Evolutionary conservation across 2,113 vertebrate species (phyloP), one percentile per base, ranked within the genome.

Genomic region (Coregonus clupeaformis): DNA sequence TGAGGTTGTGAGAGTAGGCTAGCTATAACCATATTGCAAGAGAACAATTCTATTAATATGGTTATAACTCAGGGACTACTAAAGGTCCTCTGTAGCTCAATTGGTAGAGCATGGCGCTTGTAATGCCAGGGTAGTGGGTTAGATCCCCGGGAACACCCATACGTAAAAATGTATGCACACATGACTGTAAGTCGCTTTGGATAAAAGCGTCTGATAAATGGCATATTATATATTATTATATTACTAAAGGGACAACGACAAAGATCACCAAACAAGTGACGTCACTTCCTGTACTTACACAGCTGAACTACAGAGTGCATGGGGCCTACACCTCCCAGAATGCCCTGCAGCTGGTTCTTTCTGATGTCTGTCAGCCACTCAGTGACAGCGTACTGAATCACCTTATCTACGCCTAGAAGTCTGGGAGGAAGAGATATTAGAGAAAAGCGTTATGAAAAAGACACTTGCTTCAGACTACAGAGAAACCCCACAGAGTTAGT

Each of bases 221-320:
- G n/a, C n/a, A n/a, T n/a, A n/a, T n/a, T n/a, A n/a, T n/a, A n/a
- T n/a, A n/a, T n/a, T n/a, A n/a, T n/a, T n/a, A n/a, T n/a, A n/a
- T n/a, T 4, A 70, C 42, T 65, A 14, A 32, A 52, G 49, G 16
- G 16, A 52, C 24, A 69, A 32, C 1, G n/a, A 73, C 36, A 42
- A 42, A 11, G 36, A 3, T 11, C 36, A 42, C 9, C 36, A 42
- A 7, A 66, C 25, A 29, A 55, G 6, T 9, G 29, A 25, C 5
- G 14, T 42, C 2, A 74, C 16, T 36, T 60, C 11, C 27, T 3
- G 18, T 71, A 94, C 95, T 95, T 77, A 97, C 96, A 96, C 29
- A 97, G 91, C 87, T 97, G 96, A n/a, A 97, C 95, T 0, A 97
- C 95, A 0, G 95, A 97, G 81, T 97, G 96, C 96, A 97, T 96